Conservation (phyloP, 2,113 vertebrate genomes). For the Micromys minutus region DNA sequence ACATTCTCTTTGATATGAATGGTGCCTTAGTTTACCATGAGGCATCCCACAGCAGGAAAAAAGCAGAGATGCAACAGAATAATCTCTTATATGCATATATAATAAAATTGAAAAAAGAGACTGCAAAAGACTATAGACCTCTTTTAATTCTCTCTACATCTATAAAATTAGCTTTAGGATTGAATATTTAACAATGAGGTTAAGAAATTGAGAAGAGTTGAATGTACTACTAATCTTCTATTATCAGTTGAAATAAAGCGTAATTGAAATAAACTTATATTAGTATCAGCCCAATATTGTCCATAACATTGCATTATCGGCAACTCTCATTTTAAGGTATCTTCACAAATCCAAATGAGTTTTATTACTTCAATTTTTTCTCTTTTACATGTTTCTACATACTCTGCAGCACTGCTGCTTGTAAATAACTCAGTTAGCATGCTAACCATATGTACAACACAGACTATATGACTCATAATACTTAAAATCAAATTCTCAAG, state of each 20-base stretch:
- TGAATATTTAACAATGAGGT: neutral
- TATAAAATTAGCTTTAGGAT: neutral
- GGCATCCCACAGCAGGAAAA: neutral
- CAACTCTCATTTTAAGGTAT: conserved; percentile 21
- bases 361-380: neutral
- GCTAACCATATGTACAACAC: too few relatives aligned
- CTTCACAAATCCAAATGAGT: neutral
- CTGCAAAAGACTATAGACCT: neutral
- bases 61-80: neutral
- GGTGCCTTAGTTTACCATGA: neutral
- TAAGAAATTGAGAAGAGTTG: neutral
- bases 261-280: conserved; percentile 18
- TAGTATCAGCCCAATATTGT: neutral
- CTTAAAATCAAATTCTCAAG: neutral
- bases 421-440: neutral
- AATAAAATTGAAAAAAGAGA: neutral
- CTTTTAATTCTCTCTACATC: neutral
- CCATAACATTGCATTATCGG: neutral
- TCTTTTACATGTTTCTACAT: neutral
- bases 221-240: neutral
- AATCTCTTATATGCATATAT: neutral
- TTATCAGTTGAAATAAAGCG: neutral
- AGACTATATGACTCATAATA: neutral
- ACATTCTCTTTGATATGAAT: neutral
- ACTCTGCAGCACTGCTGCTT: neutral